A percentile compares a stretch with the other conserved stretches of the same genome.
These are phyloP conservation scores for Alexandromys fortis DNA, from an alignment of 2,113 vertebrate species.

Conservation along the genomic window DNA sequence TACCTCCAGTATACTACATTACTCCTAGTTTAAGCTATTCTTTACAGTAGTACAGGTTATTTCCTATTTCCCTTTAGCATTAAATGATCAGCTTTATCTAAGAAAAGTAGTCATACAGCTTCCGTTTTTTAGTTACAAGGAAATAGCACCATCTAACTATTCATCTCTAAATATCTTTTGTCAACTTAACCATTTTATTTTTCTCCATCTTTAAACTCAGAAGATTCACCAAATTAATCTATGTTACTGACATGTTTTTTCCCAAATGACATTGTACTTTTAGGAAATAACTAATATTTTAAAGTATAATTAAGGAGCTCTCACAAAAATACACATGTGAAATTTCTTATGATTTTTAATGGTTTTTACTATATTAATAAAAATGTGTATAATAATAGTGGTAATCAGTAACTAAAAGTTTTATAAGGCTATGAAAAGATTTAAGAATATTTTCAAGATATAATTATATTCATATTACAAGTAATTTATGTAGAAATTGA, in stretches of 20 bases:
- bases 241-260: neutral
- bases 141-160: neutral
- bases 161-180: neutral
- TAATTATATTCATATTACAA: neutral
- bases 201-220: neutral
- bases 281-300: neutral
- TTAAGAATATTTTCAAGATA: neutral
- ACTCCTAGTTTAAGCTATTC: neutral
- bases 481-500: neutral
- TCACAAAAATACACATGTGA: neutral
- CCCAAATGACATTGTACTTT: fast-evolving
- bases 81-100: neutral
- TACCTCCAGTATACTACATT: neutral
- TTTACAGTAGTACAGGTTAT: neutral
- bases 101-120: neutral
- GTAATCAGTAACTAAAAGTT: neutral
- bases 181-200: neutral
- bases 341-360: neutral
- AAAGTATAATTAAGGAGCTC: neutral
- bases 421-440: neutral
- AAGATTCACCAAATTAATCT: neutral
- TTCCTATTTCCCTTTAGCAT: neutral
- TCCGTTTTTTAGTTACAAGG: neutral
- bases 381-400: neutral
- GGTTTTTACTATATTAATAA: neutral